Conservation (phyloP, 2,113 vertebrate genomes). For the Bostrychus sinensis region DNA sequence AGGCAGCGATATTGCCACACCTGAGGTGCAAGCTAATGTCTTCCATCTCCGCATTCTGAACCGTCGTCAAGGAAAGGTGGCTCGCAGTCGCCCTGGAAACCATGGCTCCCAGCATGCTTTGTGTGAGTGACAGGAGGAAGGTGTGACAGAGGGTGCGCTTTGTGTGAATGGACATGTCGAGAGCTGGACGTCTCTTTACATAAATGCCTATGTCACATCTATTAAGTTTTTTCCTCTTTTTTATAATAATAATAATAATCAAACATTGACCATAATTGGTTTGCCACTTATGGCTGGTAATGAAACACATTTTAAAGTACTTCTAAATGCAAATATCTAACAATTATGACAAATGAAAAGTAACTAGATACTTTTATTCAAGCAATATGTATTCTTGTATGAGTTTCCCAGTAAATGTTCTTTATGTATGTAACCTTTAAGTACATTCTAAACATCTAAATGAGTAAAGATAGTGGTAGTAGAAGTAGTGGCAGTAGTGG, state of each 20-base stretch:
- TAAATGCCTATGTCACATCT: background rate
- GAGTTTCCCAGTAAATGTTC: too few relatives aligned
- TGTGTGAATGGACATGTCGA: conserved; percentile 63
- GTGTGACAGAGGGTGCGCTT: conserved; percentile 65
- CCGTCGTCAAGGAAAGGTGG: conserved; percentile 75
- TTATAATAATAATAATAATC: background rate
- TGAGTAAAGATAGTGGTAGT: too few relatives aligned
- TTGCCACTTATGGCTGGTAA: too few relatives aligned
- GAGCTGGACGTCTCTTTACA: conserved; percentile 28
- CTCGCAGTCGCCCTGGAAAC: conserved; percentile 75
- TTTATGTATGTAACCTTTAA: too few relatives aligned
- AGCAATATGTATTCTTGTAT: too few relatives aligned
- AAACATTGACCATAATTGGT: conserved; percentile 4
- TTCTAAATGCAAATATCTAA: too few relatives aligned
- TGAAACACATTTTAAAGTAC: too few relatives aligned
- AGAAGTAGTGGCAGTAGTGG: too few relatives aligned
- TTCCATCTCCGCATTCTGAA: conserved; percentile 63
- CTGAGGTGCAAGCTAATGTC: conserved; percentile 73
- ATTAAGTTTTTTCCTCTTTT: background rate
- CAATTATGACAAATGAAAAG: too few relatives aligned
- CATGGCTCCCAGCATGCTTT: conserved; percentile 73
- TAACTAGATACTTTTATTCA: too few relatives aligned
- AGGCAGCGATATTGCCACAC: conserved; percentile 49
- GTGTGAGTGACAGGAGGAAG: conserved; percentile 73
- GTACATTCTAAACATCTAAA: too few relatives aligned